Evolutionary conservation across 2,797 vertebrate genomes (phyloP), one percentile per base, ranked within the genome.

Genomic region (Propithecus perrieri): DNA sequence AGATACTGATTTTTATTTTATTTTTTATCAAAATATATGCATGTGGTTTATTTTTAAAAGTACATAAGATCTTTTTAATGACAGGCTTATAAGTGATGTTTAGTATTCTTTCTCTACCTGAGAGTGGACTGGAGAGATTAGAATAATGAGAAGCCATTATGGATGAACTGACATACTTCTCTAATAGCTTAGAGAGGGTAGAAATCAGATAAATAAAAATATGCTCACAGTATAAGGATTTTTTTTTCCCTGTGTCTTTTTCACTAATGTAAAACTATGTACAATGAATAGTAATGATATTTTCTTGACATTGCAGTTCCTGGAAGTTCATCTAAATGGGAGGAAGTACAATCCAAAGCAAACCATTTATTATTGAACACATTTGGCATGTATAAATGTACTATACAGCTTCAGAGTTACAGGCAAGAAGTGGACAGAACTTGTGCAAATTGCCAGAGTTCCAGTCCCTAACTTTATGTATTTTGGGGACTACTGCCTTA

Each of bases 361-460:
- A 99, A 99, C n/a, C 99, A 99, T 65, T 98, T 99, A 96, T 97
- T 99, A 97, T 98, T 99, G 95, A 99, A 98, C 98, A 99, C 99
- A 0, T 99, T 99, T 38, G 99, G 99, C 57, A 98, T 99, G 98
- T 99, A 98, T 95, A 99, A 99, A 92, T 99, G 99, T 97, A 99
- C 99, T 11, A 98, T 99, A 88, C 99, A 99, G 98, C 98, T 99
- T 92, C 99, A 99, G 99, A 99, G 99, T 41, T 99, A 99, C 98
- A 98, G 99, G 97, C 99, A 98, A 97, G 99, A 99, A 96, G 97
- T 76, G 5, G 98, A 95, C 93, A 99, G 98, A 98, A 98, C 97
- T 84, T 99, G 99, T 0, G 95, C 98, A 5, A 98, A 98, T 96
- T 99, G 99, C 98, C 99, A 99, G 97, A 98, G 97, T 78, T 96